Percentiles rank a stretch among this genome's conserved stretches.
Conservation (phyloP, 2,797 vertebrate genomes). For the Coluber constrictor region DNA sequence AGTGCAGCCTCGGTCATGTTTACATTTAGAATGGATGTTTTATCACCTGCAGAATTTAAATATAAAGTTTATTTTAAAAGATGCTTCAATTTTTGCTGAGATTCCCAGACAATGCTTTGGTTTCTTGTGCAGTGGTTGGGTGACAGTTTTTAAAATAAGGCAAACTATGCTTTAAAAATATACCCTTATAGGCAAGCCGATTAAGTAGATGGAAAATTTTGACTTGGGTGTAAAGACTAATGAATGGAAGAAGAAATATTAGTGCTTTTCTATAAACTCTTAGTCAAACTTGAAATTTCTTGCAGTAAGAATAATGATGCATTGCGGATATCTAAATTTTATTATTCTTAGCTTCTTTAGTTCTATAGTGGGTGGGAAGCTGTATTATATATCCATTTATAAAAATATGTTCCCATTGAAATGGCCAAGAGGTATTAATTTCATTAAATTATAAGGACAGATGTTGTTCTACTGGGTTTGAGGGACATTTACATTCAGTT, state of each 20-base stretch:
- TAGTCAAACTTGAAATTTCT: background rate
- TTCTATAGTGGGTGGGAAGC: background rate
- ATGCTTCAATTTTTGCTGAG: background rate
- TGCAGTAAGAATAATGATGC: background rate
- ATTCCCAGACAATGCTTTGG: conserved; percentile 13
- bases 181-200: background rate
- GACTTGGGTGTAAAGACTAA: background rate
- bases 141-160: background rate
- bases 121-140: background rate
- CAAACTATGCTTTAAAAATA: background rate
- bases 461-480: background rate
- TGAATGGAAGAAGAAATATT: background rate
- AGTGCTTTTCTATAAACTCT: background rate
- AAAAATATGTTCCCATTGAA: background rate
- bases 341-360: background rate
- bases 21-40: background rate
- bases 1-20: background rate
- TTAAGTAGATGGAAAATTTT: background rate
- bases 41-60: background rate
- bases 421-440: background rate
- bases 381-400: background rate
- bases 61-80: background rate
- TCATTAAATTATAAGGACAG: background rate
- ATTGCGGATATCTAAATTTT: background rate
- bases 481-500: background rate